A percentile compares a stretch with the other conserved stretches of the same genome.
Evolutionary conservation across 1,140 invertebrate genomes (phyloP).

Genomic region (Drosophila jambulina): DNA sequence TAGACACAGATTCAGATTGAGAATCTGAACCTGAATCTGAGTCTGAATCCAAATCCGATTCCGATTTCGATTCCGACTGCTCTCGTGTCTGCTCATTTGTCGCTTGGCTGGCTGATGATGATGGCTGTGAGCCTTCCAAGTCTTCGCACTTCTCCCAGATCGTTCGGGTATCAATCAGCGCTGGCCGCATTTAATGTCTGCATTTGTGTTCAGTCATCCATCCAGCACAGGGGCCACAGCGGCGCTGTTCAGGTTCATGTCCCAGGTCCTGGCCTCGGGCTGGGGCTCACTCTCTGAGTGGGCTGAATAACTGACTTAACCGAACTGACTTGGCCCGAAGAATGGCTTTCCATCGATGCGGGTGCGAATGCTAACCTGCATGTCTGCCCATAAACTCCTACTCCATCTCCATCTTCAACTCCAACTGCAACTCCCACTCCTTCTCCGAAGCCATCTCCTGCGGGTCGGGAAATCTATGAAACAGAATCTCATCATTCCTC

Average conservation of each 20-base stretch:
- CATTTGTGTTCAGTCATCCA: constrained; percentile 44
- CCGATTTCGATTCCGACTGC: constrained; percentile 21
- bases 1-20: constrained; percentile 7
- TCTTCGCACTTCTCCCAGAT: constrained; percentile 35
- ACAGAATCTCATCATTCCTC: constrained; percentile 39
- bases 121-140: constrained; percentile 22
- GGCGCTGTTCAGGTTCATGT: not conserved
- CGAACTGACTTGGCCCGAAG: not conserved
- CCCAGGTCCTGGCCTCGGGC: constrained; percentile 17
- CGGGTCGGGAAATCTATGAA: constrained; percentile 39
- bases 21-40: not conserved
- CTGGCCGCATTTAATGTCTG: constrained; percentile 38
- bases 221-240: not conserved
- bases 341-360: constrained; percentile 20
- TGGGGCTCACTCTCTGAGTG: not conserved
- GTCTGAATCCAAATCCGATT: constrained; percentile 2
- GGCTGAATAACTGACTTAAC: constrained; percentile 13
- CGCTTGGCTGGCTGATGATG: constrained; percentile 58
- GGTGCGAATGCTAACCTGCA: constrained; percentile 33
- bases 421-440: not conserved
- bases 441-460: constrained; percentile 23
- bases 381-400: constrained; percentile 23
- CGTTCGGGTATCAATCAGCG: constrained; percentile 35
- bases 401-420: not conserved
- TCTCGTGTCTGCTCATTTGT: constrained; percentile 70